These are phyloP conservation scores for Caenorhabditis sp. DNA, from an alignment of 2,888 invertebrate species.

Conservation along the genomic window DNA sequence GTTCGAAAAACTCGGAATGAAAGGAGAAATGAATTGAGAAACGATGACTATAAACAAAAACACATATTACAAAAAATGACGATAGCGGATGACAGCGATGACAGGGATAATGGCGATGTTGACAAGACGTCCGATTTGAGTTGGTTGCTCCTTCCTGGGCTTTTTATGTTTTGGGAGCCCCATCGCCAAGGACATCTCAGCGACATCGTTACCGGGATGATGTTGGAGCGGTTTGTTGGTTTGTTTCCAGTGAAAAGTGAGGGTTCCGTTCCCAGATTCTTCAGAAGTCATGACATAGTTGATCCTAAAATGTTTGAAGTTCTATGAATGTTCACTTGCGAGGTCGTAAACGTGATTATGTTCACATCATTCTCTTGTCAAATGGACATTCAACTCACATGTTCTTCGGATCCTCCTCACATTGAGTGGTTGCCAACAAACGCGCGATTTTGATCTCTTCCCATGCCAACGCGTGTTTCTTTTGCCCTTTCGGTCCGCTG, in stretches of 20 bases:
- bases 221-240: background rate
- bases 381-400: no score
- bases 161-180: constrained; percentile 34
- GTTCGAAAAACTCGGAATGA: no score
- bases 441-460: constrained; percentile 33
- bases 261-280: constrained; percentile 3
- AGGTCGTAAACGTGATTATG: background rate
- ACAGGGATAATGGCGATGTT: background rate
- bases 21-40: no score
- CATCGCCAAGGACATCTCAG: background rate
- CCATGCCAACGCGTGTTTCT: constrained; percentile 11
- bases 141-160: background rate
- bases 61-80: background rate
- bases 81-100: constrained; percentile 5
- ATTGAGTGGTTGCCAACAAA: constrained; percentile 14
- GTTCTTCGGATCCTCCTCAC: background rate
- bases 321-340: no score
- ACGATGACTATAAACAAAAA: no score
- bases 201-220: constrained; percentile 16
- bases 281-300: constrained; percentile 20
- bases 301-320: constrained; percentile 29
- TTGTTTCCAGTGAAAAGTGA: constrained; percentile 11
- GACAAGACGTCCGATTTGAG: background rate
- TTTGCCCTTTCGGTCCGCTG: background rate
- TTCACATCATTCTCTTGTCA: no score